Base-by-base conservation (phyloP, 2,888 invertebrate genomes). In the Parnassius mnemosyne region DNA sequence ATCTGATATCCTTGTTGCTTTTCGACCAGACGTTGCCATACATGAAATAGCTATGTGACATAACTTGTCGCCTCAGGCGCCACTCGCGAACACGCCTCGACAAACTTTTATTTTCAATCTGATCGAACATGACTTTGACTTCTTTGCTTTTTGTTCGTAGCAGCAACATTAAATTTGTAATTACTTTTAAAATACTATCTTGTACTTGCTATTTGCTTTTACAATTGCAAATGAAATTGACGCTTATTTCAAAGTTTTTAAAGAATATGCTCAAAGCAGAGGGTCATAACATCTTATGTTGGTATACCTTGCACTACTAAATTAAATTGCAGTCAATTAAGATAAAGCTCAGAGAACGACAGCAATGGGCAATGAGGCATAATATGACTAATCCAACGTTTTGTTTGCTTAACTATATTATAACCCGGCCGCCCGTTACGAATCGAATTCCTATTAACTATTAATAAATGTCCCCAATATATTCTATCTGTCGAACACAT, bases 251-350 rank as follows among this genome's bases (percentile, higher is more conserved):
- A 59, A 66, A 66, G 25, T 63, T 59, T 3, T 67, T 67, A 66
- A 66, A 65, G 59, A 16, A 44, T 65, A n/a, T 49, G 63, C 47
- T 57, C 41, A 42, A 42, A 44, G 64, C 63, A 59, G 13, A 13
- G n/a, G 25, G 52, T 49, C 78, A 76, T 68, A 41, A 51, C 34
- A 10, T 81, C 79, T 71, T 13, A 82, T 71, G 71, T 71, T 70
- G 70, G 75, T 77, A 53, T 43, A 58, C 60, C 65, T 63, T 77
- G 80, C 74, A 78, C 80, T 77, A 87, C 83, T 89, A 89, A 89
- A 89, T 90, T 89, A 89, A 89, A 89, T 83, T 80, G 83, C 78
- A 85, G 87, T 89, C 89, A 90, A 90, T 90, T 90, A 90, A 90
- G 90, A 89, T 89, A 89, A 88, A 87, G 86, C 84, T 77, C 77